These are phyloP conservation scores for Coenonympha arcania DNA, from an alignment of 2,888 invertebrate species.

Conservation along the genomic window DNA sequence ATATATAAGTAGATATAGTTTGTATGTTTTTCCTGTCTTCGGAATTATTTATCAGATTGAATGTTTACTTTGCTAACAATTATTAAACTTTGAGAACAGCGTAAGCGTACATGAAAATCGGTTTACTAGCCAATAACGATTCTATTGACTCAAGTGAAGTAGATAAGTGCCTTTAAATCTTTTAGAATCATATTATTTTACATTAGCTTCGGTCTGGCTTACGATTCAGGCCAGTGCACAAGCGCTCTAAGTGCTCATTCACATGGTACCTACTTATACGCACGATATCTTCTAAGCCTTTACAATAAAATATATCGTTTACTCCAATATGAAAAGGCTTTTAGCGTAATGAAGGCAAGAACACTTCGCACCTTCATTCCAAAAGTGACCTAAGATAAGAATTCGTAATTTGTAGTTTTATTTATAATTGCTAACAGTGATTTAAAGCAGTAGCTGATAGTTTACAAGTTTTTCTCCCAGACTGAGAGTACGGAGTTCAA, in stretches of 20 bases:
- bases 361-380: neutral
- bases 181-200: too few relatives aligned
- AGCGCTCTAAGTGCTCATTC: neutral
- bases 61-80: too few relatives aligned
- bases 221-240: neutral
- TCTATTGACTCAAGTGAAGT: too few relatives aligned
- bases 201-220: neutral
- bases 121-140: too few relatives aligned
- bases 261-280: neutral
- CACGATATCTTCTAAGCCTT: neutral
- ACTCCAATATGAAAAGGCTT: slow-evolving; percentile 6
- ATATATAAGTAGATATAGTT: too few relatives aligned
- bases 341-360: slow-evolving; percentile 5
- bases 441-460: neutral
- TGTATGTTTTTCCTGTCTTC: too few relatives aligned
- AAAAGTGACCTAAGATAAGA: neutral
- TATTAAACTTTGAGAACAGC: too few relatives aligned
- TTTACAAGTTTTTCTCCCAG: neutral
- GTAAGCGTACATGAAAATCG: too few relatives aligned
- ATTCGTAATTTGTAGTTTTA: neutral
- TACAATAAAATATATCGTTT: neutral
- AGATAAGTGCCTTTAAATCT: too few relatives aligned
- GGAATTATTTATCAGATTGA: too few relatives aligned
- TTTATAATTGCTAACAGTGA: neutral
- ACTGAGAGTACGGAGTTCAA: too few relatives aligned